phyloP scores from a whole-genome alignment of 2,888 invertebrate species.

The Mesoligia furuncula region DNA sequence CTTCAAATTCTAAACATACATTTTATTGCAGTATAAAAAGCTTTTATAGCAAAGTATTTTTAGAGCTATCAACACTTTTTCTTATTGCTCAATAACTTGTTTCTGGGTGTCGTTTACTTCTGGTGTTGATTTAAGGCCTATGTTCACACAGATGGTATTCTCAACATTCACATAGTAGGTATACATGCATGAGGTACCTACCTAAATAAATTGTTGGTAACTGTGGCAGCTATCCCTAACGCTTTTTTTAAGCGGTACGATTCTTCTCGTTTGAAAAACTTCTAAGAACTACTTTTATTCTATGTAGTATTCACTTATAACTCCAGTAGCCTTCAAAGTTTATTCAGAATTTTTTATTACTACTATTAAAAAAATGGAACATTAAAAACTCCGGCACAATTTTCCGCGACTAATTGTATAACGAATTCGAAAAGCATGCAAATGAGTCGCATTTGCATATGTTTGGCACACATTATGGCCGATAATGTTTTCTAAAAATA shows the following conservation, averaged over 20 bases:
- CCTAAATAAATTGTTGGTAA: background rate
- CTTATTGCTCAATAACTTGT: background rate
- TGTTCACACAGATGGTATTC: background rate
- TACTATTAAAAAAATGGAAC: conserved; percentile 7
- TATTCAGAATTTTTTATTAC: background rate
- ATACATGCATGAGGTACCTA: background rate
- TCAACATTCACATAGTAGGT: background rate
- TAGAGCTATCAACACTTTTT: conserved; percentile 5
- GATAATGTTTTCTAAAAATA: conserved; percentile 60
- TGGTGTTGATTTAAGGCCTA: background rate
- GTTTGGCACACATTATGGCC: conserved; percentile 61
- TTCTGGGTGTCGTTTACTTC: background rate
- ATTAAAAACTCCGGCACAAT: conserved; percentile 35
- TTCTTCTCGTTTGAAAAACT: background rate
- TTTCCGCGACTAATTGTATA: conserved; percentile 50
- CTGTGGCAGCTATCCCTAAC: background rate
- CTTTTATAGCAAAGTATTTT: conserved; percentile 33
- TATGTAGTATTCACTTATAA: background rate
- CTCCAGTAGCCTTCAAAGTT: background rate
- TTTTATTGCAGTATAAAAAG: conserved; percentile 34
- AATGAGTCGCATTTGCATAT: conserved; percentile 60
- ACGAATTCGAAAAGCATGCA: conserved; percentile 57
- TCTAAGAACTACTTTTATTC: background rate
- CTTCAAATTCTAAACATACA: conserved; percentile 31
- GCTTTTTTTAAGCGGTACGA: background rate